These are phyloP conservation scores for Dendrolimus kikuchii DNA, from an alignment of 1,140 invertebrate species.

Conservation along the genomic window DNA sequence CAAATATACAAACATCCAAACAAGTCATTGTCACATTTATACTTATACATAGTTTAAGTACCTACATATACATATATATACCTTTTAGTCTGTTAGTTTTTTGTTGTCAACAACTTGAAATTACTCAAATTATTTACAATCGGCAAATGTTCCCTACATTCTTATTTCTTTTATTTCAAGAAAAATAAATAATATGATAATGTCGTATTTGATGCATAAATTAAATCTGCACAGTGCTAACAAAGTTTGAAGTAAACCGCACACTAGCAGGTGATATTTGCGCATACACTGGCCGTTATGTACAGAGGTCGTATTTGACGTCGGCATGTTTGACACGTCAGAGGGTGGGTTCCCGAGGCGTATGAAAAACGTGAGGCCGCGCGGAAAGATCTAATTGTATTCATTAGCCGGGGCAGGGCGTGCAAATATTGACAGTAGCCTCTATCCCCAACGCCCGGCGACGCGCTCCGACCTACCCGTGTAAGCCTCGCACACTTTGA, in stretches of 20 bases:
- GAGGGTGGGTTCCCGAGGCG: conserved; percentile 44
- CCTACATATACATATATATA: too few species aligned
- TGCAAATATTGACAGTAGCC: conserved; percentile 61
- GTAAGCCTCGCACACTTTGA: not conserved
- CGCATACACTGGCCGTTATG: conserved; percentile 26
- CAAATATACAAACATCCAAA: too few species aligned
- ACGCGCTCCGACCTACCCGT: conserved; percentile 3
- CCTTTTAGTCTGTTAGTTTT: too few species aligned
- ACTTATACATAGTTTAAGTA: too few species aligned
- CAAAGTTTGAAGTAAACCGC: not conserved
- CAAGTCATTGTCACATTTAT: too few species aligned
- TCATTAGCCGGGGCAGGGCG: conserved; percentile 62
- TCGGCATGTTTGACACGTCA: conserved; percentile 52
- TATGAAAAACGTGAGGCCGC: conserved; percentile 66
- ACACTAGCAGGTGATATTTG: conserved; percentile 27
- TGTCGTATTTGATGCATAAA: too few species aligned
- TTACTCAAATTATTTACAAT: too few species aligned
- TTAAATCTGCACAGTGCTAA: too few species aligned
- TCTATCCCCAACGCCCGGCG: conserved; percentile 25
- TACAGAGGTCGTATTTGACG: conserved; percentile 29
- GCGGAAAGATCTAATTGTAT: conserved; percentile 72
- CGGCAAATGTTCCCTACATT: too few species aligned
- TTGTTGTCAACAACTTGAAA: too few species aligned
- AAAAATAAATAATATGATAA: too few species aligned
- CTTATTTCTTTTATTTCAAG: too few species aligned